These are phyloP conservation scores for Ictalurus furcatus DNA, from an alignment of 2,113 vertebrate species.

Conservation along the genomic window DNA sequence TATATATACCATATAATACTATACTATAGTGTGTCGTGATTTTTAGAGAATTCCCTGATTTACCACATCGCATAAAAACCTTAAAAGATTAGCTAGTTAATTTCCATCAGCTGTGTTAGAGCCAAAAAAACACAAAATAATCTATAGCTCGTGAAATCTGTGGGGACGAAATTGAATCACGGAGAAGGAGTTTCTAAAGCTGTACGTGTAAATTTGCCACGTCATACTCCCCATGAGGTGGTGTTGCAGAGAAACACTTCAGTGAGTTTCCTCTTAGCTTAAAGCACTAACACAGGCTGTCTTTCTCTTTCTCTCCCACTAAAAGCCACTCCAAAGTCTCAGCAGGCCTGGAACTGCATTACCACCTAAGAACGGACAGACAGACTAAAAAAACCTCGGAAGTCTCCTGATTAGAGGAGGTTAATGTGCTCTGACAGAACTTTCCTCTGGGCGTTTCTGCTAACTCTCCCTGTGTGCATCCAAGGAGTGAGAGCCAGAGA, in stretches of 20 bases:
- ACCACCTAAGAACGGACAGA: constrained; percentile 26
- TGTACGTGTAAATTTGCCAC: background rate
- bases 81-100: background rate
- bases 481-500: constrained; percentile 47
- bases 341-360: constrained; percentile 27
- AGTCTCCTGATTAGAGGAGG: constrained; percentile 34
- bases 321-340: constrained; percentile 20
- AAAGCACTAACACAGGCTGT: constrained; percentile 23
- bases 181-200: background rate
- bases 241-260: background rate
- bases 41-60: background rate
- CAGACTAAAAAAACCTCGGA: background rate
- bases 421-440: constrained; percentile 48
- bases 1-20: background rate
- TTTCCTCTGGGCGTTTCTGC: constrained; percentile 42
- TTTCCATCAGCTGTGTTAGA: background rate
- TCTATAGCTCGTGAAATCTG: background rate
- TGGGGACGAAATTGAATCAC: background rate
- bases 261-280: background rate
- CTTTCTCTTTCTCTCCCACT: background rate
- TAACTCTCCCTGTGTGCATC: constrained; percentile 37
- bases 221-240: background rate
- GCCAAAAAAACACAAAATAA: no score
- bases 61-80: background rate
- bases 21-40: background rate